Percentiles rank a stretch among this genome's conserved stretches.
phyloP scores from a whole-genome alignment of 2,113 vertebrate species.

The Odontesthes bonariensis region DNA sequence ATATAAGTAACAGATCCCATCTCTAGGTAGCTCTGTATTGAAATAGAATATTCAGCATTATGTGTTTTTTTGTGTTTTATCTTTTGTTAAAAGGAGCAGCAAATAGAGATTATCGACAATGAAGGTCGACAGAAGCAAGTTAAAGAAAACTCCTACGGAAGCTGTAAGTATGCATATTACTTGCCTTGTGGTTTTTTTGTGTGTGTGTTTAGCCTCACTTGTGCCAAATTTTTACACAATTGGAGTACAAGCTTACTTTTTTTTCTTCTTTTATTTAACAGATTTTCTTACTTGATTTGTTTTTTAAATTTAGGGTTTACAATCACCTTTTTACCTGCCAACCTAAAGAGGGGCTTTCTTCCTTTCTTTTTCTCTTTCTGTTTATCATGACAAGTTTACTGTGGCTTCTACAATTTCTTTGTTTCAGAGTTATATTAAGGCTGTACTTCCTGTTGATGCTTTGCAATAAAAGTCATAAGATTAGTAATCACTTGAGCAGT shows the following conservation, averaged over 20 bases:
- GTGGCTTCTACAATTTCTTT: too few species aligned
- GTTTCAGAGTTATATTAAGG: too few species aligned
- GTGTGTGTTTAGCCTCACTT: background rate
- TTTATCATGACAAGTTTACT: too few species aligned
- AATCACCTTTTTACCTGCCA: too few species aligned
- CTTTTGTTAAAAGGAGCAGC: slow-evolving; percentile 76
- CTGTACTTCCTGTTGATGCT: too few species aligned
- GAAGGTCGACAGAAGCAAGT: slow-evolving; percentile 97
- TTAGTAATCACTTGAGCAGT: too few species aligned
- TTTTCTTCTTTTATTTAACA: too few species aligned
- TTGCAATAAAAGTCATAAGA: too few species aligned
- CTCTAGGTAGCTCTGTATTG: background rate
- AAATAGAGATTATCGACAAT: slow-evolving; percentile 87
- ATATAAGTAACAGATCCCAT: background rate
- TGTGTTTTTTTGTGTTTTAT: slow-evolving; percentile 2
- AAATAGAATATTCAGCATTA: background rate
- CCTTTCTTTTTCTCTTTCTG: too few species aligned
- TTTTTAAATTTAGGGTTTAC: too few species aligned
- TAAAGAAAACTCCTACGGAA: slow-evolving; percentile 97
- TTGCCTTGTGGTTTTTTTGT: background rate
- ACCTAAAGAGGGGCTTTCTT: too few species aligned
- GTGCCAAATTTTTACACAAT: background rate
- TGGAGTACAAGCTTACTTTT: background rate
- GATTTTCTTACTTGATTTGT: too few species aligned
- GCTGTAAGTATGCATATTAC: slow-evolving; percentile 86